A percentile compares a stretch with the other conserved stretches of the same genome.
Evolutionary conservation across 92 coral and sea anemone species (phyloP).

Genomic region (Phenganax stokvisi): DNA sequence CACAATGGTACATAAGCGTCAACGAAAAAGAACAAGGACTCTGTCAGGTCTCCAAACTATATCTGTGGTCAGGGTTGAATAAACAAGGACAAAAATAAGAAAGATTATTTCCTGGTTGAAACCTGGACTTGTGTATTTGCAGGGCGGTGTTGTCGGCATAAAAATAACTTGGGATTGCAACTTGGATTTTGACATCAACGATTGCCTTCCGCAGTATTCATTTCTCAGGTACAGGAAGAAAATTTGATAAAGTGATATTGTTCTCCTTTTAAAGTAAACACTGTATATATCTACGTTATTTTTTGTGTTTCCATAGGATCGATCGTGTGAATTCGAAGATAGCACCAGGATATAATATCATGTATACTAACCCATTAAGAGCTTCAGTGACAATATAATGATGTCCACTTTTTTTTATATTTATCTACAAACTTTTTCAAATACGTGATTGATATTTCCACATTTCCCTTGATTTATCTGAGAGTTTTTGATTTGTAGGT

Average conservation of each 20-base stretch:
- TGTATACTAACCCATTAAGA: constrained; percentile 33
- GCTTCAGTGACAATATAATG: background rate
- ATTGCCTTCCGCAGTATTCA: constrained; percentile 60
- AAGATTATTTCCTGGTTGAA: too few relatives aligned
- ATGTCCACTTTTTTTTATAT: background rate
- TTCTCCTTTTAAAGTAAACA: background rate
- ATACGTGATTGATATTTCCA: too few relatives aligned
- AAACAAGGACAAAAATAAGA: too few relatives aligned
- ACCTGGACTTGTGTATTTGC: background rate
- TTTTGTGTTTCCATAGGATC: constrained; percentile 42
- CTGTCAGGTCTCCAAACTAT: background rate
- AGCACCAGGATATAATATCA: constrained; percentile 82
- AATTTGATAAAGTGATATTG: too few relatives aligned
- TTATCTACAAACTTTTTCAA: too few relatives aligned
- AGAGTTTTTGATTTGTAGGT: background rate
- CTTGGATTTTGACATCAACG: constrained; percentile 52
- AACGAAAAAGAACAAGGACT: too few relatives aligned
- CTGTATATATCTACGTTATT: background rate
- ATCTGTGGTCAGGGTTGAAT: too few relatives aligned
- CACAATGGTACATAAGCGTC: too few relatives aligned
- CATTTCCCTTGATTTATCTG: too few relatives aligned
- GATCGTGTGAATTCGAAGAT: constrained; percentile 61
- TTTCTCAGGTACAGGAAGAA: constrained; percentile 57
- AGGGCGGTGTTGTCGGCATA: constrained; percentile 70
- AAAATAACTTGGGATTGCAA: constrained; percentile 63